Conservation (phyloP, 2,797 vertebrate species). For the Amphiprion clarkii region DNA sequence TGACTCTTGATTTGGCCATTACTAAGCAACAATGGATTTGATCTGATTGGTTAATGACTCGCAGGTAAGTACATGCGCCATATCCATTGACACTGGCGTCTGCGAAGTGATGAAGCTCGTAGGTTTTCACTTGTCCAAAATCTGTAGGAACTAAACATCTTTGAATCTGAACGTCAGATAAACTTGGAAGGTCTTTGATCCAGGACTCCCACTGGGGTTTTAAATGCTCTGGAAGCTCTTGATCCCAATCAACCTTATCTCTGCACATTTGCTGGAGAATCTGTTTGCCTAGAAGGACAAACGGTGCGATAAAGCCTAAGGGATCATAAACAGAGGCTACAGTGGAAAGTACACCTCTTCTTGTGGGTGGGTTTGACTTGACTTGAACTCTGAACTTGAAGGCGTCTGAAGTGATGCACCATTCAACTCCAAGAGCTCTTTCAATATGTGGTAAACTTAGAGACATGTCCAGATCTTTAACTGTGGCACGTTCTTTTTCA, state of each 20-base stretch:
- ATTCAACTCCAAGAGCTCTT: slow-evolving; percentile 57
- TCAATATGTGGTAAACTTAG: slow-evolving; percentile 36
- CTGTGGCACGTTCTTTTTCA: slow-evolving; percentile 11
- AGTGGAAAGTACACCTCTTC: slow-evolving; percentile 53
- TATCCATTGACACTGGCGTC: slow-evolving; percentile 36
- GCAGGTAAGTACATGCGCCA: slow-evolving; percentile 37
- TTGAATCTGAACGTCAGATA: slow-evolving; percentile 37
- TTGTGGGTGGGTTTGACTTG: slow-evolving; percentile 46
- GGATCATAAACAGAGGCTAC: slow-evolving; percentile 59
- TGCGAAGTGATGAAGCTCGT: slow-evolving; percentile 37
- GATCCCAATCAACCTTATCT: slow-evolving; percentile 48
- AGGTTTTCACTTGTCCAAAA: slow-evolving; percentile 20
- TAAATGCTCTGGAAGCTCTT: slow-evolving; percentile 38
- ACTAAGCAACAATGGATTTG: slow-evolving; percentile 49
- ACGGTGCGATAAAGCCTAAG: slow-evolving; percentile 48
- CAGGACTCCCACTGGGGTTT: slow-evolving; percentile 45
- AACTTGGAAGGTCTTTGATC: slow-evolving; percentile 41
- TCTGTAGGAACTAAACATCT: slow-evolving; percentile 36
- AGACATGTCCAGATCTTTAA: slow-evolving; percentile 35
- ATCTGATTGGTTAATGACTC: slow-evolving; percentile 3
- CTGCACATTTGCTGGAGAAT: slow-evolving; percentile 59
- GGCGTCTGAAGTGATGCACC: slow-evolving; percentile 42
- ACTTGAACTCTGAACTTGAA: slow-evolving; percentile 63
- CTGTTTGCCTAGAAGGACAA: slow-evolving; percentile 54
- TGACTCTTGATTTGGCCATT: slow-evolving; percentile 51